Percentiles rank a stretch among this genome's conserved stretches.
Conservation (phyloP, 2,797 vertebrate species). For the Smutsia temminckii region DNA sequence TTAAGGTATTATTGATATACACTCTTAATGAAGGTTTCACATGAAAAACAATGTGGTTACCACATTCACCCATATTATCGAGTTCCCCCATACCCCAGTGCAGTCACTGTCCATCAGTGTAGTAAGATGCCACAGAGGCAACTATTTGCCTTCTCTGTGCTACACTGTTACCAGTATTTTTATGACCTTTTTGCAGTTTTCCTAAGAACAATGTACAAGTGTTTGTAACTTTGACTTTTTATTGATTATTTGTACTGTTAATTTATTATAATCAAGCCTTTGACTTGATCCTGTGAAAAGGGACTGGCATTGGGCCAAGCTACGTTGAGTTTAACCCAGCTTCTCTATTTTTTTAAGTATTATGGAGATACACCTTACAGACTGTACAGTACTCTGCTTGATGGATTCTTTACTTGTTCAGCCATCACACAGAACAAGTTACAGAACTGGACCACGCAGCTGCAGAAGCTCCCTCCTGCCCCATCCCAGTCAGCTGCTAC, state of each 20-base stretch:
- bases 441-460: background rate
- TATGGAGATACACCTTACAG: background rate
- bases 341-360: background rate
- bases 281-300: constrained; percentile 11
- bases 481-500: background rate
- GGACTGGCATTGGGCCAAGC: background rate
- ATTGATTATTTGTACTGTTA: background rate
- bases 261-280: background rate
- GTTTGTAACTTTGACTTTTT: background rate
- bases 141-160: too few species aligned
- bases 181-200: background rate
- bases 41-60: too few species aligned
- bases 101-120: too few species aligned
- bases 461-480: background rate
- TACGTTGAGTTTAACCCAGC: background rate
- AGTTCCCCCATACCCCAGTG: too few species aligned
- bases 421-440: background rate
- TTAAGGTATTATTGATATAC: too few species aligned
- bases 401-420: background rate
- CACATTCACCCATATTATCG: too few species aligned
- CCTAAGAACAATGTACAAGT: background rate
- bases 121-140: too few species aligned
- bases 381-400: background rate
- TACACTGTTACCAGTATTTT: background rate
- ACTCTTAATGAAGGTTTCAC: too few species aligned